Evolutionary conservation across 2,113 vertebrate genomes (phyloP), one percentile per base, ranked within the genome.

Genomic region (Tor tambroides): DNA sequence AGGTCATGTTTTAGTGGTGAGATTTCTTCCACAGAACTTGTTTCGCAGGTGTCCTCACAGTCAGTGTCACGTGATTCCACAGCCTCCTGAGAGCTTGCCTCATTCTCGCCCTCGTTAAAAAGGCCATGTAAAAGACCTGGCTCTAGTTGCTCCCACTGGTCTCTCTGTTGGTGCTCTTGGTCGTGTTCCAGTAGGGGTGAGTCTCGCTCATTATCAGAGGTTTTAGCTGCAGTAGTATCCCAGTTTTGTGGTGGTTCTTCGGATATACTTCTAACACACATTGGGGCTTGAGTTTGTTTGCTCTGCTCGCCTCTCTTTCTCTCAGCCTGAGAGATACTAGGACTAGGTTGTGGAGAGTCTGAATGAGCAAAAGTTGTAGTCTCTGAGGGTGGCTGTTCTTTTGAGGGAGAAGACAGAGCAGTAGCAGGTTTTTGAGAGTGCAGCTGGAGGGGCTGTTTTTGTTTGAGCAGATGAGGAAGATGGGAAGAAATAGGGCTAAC

Each of bases 71-170:
- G 56, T 80, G 84, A 49, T n/a, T 61, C 80, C 51, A 71, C 21
- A 56, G 30, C 17, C 1, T 67, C 26, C 17, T 81, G 91, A 84
- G 38, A 30, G 61, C 35, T 84, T 0, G 71, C 59, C 5, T 94
- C 93, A 0, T 79, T 75, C 74, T 89, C 91, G 23, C 84, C 72
- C 84, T 92, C 90, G 30, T 82, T 56, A 80, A 96, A 96, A 21
- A 96, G 92, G 30, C 72, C 90, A 83, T 93, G 91, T 0, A 96
- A 93, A 61, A 95, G 83, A 6, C 92, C 94, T 0, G 93, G 93
- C 74, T 96, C 95, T 11, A 95, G 93, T 23, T 93, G 92, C 71
- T 95, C 95, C 93, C 94, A 95, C 11, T 89, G 93, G 54, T 95
- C 95, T 30, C 67, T 87, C 46, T 63, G 76, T 41, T 90, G 80